Conservation (phyloP, 2,797 vertebrate species). For the Pantherophis vulpinus region DNA sequence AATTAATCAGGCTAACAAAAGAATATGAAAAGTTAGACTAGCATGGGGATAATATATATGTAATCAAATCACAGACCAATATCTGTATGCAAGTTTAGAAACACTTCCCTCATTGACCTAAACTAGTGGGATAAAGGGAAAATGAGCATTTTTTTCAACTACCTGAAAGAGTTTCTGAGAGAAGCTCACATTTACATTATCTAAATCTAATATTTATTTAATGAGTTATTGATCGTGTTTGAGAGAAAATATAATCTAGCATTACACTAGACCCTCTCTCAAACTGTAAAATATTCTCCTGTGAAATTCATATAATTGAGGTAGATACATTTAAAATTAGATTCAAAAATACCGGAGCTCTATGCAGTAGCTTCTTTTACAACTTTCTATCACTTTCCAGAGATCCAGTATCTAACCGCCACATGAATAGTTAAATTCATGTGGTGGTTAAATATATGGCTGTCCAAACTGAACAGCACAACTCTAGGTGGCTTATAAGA, state of each 20-base stretch:
- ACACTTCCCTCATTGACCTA: not conserved
- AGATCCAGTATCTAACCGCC: not conserved
- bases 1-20: not conserved
- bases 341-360: not conserved
- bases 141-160: not conserved
- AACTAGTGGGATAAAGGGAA: not conserved
- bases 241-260: not conserved
- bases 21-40: not conserved
- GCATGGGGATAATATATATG: not conserved
- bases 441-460: not conserved
- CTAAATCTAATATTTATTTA: not conserved
- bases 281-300: not conserved
- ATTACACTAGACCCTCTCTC: not conserved
- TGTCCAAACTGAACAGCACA: not conserved
- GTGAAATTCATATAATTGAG: not conserved
- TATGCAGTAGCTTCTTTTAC: not conserved
- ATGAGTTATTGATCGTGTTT: not conserved
- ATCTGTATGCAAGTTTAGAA: not conserved
- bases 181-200: not conserved
- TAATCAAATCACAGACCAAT: not conserved
- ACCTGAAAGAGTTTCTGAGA: not conserved
- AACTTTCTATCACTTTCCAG: not conserved
- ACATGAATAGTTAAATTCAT: not conserved
- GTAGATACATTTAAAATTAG: not conserved
- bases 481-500: not conserved